These are phyloP conservation scores for Pristionchus entomophagus DNA, from an alignment of 2,888 invertebrate species.

Conservation along the genomic window DNA sequence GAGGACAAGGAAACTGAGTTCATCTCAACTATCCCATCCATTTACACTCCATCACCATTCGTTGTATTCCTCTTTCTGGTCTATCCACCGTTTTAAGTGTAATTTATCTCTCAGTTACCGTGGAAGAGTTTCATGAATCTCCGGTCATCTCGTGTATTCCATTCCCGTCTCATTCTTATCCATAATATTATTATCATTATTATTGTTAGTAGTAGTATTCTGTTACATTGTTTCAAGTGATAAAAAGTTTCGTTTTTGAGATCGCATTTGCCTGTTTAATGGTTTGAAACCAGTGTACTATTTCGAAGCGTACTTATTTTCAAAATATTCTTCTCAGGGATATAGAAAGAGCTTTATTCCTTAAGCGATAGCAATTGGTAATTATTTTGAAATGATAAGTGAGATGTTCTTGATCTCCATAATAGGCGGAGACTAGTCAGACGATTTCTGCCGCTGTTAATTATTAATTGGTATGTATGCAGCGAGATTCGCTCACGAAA, in stretches of 20 bases:
- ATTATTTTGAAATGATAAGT: no score
- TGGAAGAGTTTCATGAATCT: background rate
- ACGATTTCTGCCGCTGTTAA: background rate
- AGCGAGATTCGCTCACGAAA: no score
- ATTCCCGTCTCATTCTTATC: background rate
- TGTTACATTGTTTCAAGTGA: background rate
- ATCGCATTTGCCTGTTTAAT: background rate
- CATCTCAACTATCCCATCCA: no score
- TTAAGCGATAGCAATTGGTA: no score
- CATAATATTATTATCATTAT: background rate
- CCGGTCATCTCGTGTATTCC: background rate
- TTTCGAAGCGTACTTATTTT: background rate
- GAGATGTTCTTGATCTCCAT: no score
- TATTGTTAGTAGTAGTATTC: background rate
- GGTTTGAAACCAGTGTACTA: conserved; percentile 8
- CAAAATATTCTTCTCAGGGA: background rate
- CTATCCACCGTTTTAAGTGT: background rate
- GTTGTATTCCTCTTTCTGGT: background rate
- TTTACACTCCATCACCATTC: background rate
- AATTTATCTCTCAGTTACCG: background rate
- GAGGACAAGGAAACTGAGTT: background rate
- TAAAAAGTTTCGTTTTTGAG: background rate
- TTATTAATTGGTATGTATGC: no score
- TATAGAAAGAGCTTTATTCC: no score
- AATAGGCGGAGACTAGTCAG: background rate